Percentiles rank a stretch among this genome's conserved stretches.
Evolutionary conservation across 2,113 vertebrate species (phyloP).

Genomic region (Syngnathoides biaculeatus): DNA sequence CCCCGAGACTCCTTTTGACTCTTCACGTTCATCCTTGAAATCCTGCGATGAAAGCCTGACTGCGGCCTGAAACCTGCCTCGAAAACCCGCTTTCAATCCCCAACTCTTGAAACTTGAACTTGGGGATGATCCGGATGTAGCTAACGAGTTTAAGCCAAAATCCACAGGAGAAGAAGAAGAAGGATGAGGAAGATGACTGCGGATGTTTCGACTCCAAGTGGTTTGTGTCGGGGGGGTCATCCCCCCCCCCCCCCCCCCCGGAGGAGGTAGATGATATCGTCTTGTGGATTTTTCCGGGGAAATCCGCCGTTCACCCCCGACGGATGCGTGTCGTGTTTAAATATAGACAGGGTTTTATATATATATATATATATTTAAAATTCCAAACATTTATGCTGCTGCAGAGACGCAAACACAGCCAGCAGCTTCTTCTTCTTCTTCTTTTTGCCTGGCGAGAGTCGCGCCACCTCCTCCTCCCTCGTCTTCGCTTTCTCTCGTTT

Average conservation of each 20-base stretch:
- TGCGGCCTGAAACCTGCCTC: too few relatives aligned
- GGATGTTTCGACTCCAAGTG: not conserved
- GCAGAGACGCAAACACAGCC: not conserved
- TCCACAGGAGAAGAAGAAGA: not conserved
- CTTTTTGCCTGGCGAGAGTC: not conserved
- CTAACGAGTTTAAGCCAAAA: not conserved
- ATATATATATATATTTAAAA: too few relatives aligned
- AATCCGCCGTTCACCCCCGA: not conserved
- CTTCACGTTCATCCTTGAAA: too few relatives aligned
- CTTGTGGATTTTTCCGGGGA: slow-evolving; percentile 13
- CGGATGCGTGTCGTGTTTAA: not conserved
- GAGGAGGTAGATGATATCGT: slow-evolving; percentile 20
- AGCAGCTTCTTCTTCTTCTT: slow-evolving; percentile 4
- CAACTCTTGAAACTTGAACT: not conserved
- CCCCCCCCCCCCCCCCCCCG: too few relatives aligned
- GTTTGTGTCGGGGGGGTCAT: not conserved
- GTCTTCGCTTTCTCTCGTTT: not conserved
- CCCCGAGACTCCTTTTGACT: too few relatives aligned
- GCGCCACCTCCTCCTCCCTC: not conserved
- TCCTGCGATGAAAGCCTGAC: too few relatives aligned
- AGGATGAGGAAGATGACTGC: not conserved
- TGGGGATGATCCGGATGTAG: not conserved
- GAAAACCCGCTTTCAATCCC: too few relatives aligned
- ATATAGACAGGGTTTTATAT: too few relatives aligned
- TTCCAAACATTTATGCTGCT: not conserved